Conservation (phyloP, 2,888 invertebrate genomes). For the Abrostola triplasia region DNA sequence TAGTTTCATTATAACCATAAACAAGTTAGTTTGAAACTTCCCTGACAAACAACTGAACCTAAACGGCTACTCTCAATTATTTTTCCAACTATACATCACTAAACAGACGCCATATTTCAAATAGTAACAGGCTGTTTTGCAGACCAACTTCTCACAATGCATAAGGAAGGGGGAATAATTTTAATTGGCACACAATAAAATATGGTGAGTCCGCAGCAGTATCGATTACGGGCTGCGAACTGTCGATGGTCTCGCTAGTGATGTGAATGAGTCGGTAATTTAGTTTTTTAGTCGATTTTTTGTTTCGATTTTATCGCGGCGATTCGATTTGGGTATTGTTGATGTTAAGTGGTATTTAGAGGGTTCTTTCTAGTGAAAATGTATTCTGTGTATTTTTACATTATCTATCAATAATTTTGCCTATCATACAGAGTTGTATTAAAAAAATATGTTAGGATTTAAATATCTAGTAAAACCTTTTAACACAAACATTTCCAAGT, state of each 20-base stretch:
- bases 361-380: not conserved
- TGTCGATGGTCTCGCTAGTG: constrained; percentile 61
- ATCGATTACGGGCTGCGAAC: constrained; percentile 68
- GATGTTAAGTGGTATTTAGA: constrained; percentile 2
- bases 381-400: not conserved
- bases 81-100: constrained; percentile 51
- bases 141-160: constrained; percentile 57
- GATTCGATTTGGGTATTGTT: constrained; percentile 7
- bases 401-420: too few species aligned
- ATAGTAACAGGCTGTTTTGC: constrained; percentile 34
- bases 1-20: constrained; percentile 3
- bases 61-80: constrained; percentile 49
- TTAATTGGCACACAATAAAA: constrained; percentile 86
- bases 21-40: constrained; percentile 27
- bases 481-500: too few species aligned
- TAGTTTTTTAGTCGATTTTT: constrained; percentile 28
- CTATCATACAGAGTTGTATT: too few species aligned
- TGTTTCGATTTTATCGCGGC: constrained; percentile 10
- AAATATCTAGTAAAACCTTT: too few species aligned
- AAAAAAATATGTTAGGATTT: too few species aligned
- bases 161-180: constrained; percentile 76
- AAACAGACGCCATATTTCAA: constrained; percentile 46
- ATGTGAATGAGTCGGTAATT: constrained; percentile 52
- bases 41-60: constrained; percentile 41
- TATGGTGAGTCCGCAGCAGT: constrained; percentile 75